phyloP scores from a whole-genome alignment of 1,140 invertebrate species.

The Globodera ellingtonae region DNA sequence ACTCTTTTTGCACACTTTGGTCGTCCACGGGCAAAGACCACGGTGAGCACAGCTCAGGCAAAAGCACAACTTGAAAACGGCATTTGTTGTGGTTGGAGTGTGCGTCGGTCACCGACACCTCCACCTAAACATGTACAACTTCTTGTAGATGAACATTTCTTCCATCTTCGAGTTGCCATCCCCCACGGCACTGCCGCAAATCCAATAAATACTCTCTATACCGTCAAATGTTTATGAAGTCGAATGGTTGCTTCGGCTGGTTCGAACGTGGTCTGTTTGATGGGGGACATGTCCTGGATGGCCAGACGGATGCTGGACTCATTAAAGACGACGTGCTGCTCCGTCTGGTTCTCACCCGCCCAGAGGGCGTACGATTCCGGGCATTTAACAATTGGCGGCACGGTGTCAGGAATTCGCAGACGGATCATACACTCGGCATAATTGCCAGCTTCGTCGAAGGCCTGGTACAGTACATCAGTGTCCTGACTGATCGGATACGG shows the following conservation, averaged over 20 bases:
- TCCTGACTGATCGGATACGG: slow-evolving; percentile 81
- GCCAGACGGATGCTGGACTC: slow-evolving; percentile 82
- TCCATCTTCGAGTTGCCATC: background rate
- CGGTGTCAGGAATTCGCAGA: slow-evolving; percentile 75
- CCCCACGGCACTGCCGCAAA: too few species aligned
- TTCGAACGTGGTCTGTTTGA: slow-evolving; percentile 75
- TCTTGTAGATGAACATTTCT: background rate
- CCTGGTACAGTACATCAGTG: slow-evolving; percentile 84
- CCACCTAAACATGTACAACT: slow-evolving; percentile 67
- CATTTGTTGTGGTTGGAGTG: slow-evolving; percentile 86
- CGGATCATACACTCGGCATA: slow-evolving; percentile 89
- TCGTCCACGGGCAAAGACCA: slow-evolving; percentile 84
- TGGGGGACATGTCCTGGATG: slow-evolving; percentile 84
- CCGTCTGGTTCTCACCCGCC: slow-evolving; percentile 83
- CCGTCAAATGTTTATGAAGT: slow-evolving; percentile 88
- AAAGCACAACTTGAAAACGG: slow-evolving; percentile 82
- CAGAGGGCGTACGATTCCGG: slow-evolving; percentile 93
- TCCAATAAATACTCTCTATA: background rate
- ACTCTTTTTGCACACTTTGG: slow-evolving; percentile 81
- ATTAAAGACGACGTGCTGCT: slow-evolving; percentile 87
- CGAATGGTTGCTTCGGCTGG: slow-evolving; percentile 84
- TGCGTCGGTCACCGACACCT: slow-evolving; percentile 83
- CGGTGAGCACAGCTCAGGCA: slow-evolving; percentile 83
- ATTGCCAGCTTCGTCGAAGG: slow-evolving; percentile 93
- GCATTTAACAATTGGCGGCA: slow-evolving; percentile 87